Evolutionary conservation across 2,797 vertebrate species (phyloP).

Genomic region (Mallotus villosus): DNA sequence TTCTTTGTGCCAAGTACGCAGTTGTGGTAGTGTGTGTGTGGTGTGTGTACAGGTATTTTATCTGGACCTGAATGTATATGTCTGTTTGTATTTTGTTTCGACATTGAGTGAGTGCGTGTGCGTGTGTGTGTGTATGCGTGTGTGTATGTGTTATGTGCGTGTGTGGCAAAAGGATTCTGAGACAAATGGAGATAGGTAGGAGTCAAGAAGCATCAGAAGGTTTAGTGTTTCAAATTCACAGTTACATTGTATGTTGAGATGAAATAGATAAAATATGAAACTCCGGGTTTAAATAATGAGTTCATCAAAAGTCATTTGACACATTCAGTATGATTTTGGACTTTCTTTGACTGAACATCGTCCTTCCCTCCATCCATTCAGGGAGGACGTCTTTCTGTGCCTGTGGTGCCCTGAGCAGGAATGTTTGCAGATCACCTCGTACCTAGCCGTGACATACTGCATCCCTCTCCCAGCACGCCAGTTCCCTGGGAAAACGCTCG

Average conservation of each 20-base stretch:
- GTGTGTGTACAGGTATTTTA: neutral
- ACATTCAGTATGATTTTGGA: no score
- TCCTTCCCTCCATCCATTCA: neutral
- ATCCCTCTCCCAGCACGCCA: constrained; percentile 61
- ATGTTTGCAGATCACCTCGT: constrained; percentile 76
- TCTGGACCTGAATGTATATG: no score
- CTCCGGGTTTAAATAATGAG: no score
- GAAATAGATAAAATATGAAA: no score
- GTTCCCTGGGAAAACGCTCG: constrained; percentile 25
- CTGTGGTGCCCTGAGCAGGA: constrained; percentile 27
- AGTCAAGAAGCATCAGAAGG: neutral
- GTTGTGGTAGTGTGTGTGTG: neutral
- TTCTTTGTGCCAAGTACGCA: constrained; percentile 17
- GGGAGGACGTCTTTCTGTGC: neutral
- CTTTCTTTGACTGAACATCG: neutral
- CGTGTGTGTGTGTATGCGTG: neutral
- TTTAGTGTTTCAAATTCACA: no score
- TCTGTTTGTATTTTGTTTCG: no score
- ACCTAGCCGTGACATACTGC: constrained; percentile 76
- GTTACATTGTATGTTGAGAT: no score
- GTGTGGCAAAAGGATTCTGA: constrained; percentile 26
- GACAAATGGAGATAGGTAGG: neutral
- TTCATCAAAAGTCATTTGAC: no score
- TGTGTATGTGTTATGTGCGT: neutral
- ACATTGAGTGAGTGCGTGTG: neutral